Percentiles rank a stretch among this genome's conserved stretches.
Evolutionary conservation across 2,888 invertebrate genomes (phyloP).

Genomic region (Ophion obscuratus): DNA sequence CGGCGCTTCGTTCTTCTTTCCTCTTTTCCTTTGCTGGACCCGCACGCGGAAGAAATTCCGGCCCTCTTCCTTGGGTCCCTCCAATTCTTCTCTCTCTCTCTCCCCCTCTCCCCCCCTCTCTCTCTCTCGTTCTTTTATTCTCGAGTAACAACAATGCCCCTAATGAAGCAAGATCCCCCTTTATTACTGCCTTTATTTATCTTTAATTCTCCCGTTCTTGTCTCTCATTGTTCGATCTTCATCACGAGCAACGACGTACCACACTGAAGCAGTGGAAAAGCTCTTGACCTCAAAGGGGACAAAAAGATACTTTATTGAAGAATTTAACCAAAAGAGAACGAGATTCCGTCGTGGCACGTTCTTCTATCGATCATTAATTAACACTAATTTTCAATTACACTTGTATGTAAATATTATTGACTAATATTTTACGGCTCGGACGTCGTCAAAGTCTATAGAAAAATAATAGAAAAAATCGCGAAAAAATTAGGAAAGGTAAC

Average conservation of each 20-base stretch:
- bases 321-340: not conserved
- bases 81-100: not conserved
- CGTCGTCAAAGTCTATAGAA: too few relatives aligned
- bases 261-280: constrained; percentile 7
- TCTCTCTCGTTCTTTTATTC: not conserved
- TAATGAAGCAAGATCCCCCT: constrained; percentile 80
- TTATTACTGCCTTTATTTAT: constrained; percentile 80
- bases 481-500: too few relatives aligned
- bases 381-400: too few relatives aligned
- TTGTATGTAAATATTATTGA: too few relatives aligned
- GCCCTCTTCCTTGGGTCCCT: constrained; percentile 47
- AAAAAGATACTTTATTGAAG: not conserved
- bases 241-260: constrained; percentile 68
- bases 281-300: not conserved
- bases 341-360: too few relatives aligned
- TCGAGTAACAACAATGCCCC: constrained; percentile 78
- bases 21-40: constrained; percentile 43
- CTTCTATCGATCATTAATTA: too few relatives aligned
- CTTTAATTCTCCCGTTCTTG: constrained; percentile 67
- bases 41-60: constrained; percentile 43
- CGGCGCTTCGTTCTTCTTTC: constrained; percentile 29
- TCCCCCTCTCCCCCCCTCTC: not conserved
- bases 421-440: too few relatives aligned
- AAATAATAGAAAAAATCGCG: too few relatives aligned
- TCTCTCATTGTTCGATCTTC: constrained; percentile 79